Percentiles rank a stretch among this genome's conserved stretches.
Evolutionary conservation across 2,888 invertebrate species (phyloP).

Genomic region (Pristionchus entomophagus): DNA sequence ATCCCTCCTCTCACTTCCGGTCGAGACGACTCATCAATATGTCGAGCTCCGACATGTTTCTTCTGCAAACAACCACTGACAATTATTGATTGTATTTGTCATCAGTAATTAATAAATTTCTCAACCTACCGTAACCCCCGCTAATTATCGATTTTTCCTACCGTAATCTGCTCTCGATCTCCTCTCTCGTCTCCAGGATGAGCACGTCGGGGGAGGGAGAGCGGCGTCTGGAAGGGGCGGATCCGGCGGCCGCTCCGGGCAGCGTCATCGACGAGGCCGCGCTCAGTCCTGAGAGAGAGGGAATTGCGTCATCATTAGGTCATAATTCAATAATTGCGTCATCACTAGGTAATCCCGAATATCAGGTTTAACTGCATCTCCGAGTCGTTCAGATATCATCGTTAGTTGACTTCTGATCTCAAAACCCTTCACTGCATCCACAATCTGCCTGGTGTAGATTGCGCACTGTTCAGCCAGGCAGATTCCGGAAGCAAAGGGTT

Average conservation of each 20-base stretch:
- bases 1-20: background rate
- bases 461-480: no score
- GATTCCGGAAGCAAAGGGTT: no score
- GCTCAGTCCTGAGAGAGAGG: slow-evolving; percentile 2
- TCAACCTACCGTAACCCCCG: background rate
- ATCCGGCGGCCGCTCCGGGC: background rate
- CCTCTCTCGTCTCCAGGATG: slow-evolving; percentile 45
- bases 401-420: no score
- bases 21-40: slow-evolving; percentile 37
- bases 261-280: slow-evolving; percentile 37
- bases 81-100: background rate
- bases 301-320: background rate
- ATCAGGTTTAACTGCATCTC: no score
- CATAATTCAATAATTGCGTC: no score
- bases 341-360: no score
- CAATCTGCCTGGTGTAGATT: no score
- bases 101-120: background rate
- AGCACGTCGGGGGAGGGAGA: slow-evolving; percentile 18
- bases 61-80: background rate
- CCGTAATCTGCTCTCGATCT: slow-evolving; percentile 46
- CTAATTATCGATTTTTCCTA: slow-evolving; percentile 18
- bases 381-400: no score
- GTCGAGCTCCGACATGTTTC: slow-evolving; percentile 46
- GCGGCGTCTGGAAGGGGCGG: slow-evolving; percentile 22
- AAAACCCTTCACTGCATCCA: no score